phyloP scores from a whole-genome alignment of 1,140 invertebrate species.

The Notospermus geniculatus region DNA sequence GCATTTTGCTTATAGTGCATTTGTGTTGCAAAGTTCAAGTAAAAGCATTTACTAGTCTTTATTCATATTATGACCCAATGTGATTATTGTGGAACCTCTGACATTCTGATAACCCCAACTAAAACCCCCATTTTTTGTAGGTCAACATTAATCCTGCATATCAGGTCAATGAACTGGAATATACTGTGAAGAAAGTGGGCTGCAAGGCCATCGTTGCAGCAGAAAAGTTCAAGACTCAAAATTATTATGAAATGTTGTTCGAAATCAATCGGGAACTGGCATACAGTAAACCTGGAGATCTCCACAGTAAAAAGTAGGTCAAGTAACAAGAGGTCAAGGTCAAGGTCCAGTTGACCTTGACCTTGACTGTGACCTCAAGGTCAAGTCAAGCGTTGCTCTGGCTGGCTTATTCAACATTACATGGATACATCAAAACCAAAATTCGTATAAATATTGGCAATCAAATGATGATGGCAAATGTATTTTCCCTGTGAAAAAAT shows the following conservation, averaged over 20 bases:
- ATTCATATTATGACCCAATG: not conserved
- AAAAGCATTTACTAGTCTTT: too few species aligned
- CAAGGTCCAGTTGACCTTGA: not conserved
- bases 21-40: too few species aligned
- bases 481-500: not conserved
- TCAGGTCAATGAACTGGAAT: constrained; percentile 72
- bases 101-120: constrained; percentile 1
- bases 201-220: constrained; percentile 70
- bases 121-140: constrained; percentile 48
- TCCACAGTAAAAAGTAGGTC: constrained; percentile 37
- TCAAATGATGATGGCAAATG: not conserved
- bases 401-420: not conserved
- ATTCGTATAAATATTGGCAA: not conserved
- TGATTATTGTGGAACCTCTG: not conserved
- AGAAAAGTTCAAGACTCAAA: constrained; percentile 65
- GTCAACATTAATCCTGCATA: constrained; percentile 84
- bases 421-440: not conserved
- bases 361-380: not conserved
- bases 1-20: too few species aligned
- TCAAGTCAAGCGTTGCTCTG: not conserved
- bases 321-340: too few species aligned
- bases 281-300: constrained; percentile 23
- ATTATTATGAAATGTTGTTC: constrained; percentile 72
- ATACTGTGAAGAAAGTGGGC: constrained; percentile 75
- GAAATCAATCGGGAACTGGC: constrained; percentile 54